Evolutionary conservation across 2,797 vertebrate genomes (phyloP).

Genomic region (Coregonus suidteri): DNA sequence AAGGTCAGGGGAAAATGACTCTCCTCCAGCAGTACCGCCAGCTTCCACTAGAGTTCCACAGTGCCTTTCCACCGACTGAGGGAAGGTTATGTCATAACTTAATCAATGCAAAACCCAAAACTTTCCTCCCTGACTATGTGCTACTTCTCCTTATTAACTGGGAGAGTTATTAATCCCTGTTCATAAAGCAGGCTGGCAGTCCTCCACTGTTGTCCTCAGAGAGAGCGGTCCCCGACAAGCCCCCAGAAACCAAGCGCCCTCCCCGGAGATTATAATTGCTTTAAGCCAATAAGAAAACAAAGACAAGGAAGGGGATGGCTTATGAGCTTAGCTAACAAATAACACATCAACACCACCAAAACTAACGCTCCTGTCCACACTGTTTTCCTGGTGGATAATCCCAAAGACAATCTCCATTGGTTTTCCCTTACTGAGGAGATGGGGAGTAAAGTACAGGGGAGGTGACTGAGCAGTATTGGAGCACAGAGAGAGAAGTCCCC

Average conservation of each 20-base stretch:
- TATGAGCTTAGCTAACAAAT: slow-evolving; percentile 44
- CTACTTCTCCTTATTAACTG: slow-evolving; percentile 47
- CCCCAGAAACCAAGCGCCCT: slow-evolving; percentile 1
- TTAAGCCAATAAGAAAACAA: slow-evolving; percentile 62
- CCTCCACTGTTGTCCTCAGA: slow-evolving; percentile 37
- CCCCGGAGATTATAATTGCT: slow-evolving; percentile 61
- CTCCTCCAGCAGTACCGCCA: slow-evolving; percentile 6
- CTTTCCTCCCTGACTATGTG: slow-evolving; percentile 28
- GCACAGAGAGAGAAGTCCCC: not conserved
- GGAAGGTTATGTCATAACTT: not conserved
- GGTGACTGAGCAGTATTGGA: slow-evolving; percentile 25
- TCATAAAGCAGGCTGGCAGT: slow-evolving; percentile 22
- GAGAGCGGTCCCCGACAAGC: slow-evolving; percentile 24
- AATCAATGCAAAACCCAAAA: slow-evolving; percentile 10
- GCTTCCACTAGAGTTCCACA: slow-evolving; percentile 14
- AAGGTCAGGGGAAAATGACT: slow-evolving; percentile 27
- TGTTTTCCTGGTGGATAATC: slow-evolving; percentile 53
- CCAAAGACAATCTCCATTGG: slow-evolving; percentile 51
- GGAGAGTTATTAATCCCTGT: slow-evolving; percentile 21
- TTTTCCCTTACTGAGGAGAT: slow-evolving; percentile 46
- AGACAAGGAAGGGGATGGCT: slow-evolving; percentile 42
- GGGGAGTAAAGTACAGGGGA: slow-evolving; percentile 16
- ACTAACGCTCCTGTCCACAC: slow-evolving; percentile 46
- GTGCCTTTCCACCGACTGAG: not conserved
- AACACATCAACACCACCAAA: slow-evolving; percentile 24